Conservation (phyloP, 1,140 invertebrate species). For the Leptestheria dahalacensis region DNA sequence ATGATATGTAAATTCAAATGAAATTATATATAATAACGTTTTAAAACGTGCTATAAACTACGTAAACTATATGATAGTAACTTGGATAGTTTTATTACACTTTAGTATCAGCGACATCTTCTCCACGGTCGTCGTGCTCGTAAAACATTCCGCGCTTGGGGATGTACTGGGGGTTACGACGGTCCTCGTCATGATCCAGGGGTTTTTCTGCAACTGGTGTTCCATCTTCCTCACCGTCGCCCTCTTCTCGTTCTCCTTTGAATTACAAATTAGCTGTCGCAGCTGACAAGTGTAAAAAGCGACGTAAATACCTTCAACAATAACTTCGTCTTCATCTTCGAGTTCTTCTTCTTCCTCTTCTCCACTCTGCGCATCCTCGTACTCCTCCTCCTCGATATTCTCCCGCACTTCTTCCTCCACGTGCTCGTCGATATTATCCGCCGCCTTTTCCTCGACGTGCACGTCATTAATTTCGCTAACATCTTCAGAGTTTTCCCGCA, state of each 20-base stretch:
- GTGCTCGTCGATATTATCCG: no score
- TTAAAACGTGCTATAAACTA: no score
- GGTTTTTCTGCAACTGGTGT: slow-evolving; percentile 35
- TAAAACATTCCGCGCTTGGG: slow-evolving; percentile 91
- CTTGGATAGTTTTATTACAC: no score
- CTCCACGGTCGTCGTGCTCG: slow-evolving; percentile 82
- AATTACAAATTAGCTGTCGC: neutral
- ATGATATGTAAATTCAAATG: slow-evolving; percentile 5
- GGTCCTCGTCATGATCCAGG: slow-evolving; percentile 84
- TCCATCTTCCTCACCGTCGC: slow-evolving; percentile 31
- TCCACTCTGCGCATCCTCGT: slow-evolving; percentile 24
- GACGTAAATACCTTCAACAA: slow-evolving; percentile 19
- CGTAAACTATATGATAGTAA: no score
- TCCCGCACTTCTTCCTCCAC: slow-evolving; percentile 21
- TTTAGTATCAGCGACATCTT: slow-evolving; percentile 39
- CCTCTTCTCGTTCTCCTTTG: slow-evolving; percentile 28
- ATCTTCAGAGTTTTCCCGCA: no score
- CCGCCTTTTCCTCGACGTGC: no score
- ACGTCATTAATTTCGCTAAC: no score
- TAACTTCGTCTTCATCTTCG: slow-evolving; percentile 16
- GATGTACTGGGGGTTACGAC: slow-evolving; percentile 91
- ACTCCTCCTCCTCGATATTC: slow-evolving; percentile 21
- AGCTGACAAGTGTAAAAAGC: no score
- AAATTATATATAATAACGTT: neutral
- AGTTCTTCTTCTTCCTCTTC: slow-evolving; percentile 25